These are phyloP conservation scores for Penaeus chinensis DNA, from an alignment of 1,140 invertebrate genomes.

Conservation along the genomic window DNA sequence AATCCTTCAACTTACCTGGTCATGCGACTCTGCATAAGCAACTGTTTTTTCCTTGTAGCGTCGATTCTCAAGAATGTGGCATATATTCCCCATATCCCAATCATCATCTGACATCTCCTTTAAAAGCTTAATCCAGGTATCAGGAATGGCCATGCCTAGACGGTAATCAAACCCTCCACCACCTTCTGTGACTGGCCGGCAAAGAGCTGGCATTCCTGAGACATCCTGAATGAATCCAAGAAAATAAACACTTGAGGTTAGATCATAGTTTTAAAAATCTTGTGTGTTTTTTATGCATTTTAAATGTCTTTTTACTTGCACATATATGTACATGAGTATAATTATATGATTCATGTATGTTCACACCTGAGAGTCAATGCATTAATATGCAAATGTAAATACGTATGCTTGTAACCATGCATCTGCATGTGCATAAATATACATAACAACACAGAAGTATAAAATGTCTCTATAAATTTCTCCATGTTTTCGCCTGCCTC, in stretches of 20 bases:
- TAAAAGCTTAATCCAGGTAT: constrained; percentile 97
- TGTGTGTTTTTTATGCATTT: too few relatives aligned
- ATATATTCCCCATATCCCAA: constrained; percentile 93
- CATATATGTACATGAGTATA: too few relatives aligned
- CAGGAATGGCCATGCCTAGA: constrained; percentile 97
- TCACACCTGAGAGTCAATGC: too few relatives aligned
- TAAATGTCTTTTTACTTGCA: too few relatives aligned
- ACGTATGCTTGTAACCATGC: not conserved
- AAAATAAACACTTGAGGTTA: not conserved
- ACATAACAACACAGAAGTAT: not conserved
- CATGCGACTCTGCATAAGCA: constrained; percentile 97
- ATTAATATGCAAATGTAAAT: too few relatives aligned
- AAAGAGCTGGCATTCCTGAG: constrained; percentile 97
- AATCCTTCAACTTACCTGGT: constrained; percentile 76
- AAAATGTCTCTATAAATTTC: not conserved
- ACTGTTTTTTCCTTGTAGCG: constrained; percentile 96
- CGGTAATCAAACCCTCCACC: constrained; percentile 97
- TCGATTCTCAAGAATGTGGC: constrained; percentile 94
- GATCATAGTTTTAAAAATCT: too few relatives aligned
- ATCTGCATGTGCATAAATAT: not conserved
- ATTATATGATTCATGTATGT: too few relatives aligned
- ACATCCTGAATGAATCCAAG: constrained; percentile 80
- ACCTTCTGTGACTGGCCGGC: constrained; percentile 91
- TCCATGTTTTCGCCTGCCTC: too few relatives aligned
- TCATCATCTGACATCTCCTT: constrained; percentile 88